Evolutionary conservation across 1,140 invertebrate genomes (phyloP).

Genomic region (Brachionus rotundiformis): DNA sequence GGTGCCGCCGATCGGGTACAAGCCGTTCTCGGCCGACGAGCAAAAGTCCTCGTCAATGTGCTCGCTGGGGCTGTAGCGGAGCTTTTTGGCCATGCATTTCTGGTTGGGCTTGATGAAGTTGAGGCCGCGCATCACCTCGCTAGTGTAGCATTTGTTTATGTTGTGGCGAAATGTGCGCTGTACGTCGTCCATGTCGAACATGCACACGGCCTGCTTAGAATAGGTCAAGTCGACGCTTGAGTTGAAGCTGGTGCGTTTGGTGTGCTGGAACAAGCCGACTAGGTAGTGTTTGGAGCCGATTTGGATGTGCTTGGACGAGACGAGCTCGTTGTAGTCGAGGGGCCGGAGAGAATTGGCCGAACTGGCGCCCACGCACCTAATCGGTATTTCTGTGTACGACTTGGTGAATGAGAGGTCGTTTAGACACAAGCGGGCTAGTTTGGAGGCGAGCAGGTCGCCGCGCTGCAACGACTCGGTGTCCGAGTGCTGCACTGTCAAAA

Average conservation of each 20-base stretch:
- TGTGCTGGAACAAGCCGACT: not conserved
- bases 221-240: not conserved
- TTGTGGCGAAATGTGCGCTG: slow-evolving; percentile 1
- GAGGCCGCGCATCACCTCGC: slow-evolving; percentile 31
- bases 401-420: slow-evolving; percentile 44
- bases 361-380: not conserved
- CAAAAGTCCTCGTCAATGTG: slow-evolving; percentile 44
- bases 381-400: slow-evolving; percentile 35
- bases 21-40: slow-evolving; percentile 27
- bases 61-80: not conserved
- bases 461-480: not conserved
- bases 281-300: not conserved
- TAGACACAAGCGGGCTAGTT: slow-evolving; percentile 15
- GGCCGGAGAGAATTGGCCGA: not conserved
- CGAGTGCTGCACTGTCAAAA: slow-evolving; percentile 20
- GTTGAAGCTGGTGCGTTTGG: slow-evolving; percentile 14
- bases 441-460: not conserved
- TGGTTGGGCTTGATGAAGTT: slow-evolving; percentile 51
- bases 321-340: not conserved
- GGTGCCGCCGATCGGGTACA: slow-evolving; percentile 31
- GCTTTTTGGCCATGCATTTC: not conserved
- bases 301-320: not conserved
- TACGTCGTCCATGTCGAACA: not conserved
- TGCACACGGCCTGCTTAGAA: not conserved
- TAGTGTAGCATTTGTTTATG: slow-evolving; percentile 29